A percentile compares a stretch with the other conserved stretches of the same genome.
Evolutionary conservation across 2,797 vertebrate species (phyloP).

Genomic region (Trematomus bernacchii): DNA sequence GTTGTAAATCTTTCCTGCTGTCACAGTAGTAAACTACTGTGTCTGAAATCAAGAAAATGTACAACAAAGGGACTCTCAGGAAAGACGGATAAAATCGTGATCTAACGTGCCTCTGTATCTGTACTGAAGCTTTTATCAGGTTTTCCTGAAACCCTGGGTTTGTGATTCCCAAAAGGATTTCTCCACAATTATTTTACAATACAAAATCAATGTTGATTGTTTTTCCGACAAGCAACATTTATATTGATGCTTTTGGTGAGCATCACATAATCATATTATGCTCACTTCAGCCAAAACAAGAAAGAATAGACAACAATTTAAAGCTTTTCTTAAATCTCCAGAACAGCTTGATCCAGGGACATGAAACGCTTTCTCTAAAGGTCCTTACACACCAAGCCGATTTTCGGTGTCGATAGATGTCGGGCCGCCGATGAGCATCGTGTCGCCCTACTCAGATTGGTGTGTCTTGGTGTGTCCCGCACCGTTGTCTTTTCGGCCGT

Average conservation of each 20-base stretch:
- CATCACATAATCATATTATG: neutral
- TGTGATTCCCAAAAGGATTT: neutral
- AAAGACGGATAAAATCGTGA: neutral
- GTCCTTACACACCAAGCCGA: no score
- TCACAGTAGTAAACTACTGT: neutral
- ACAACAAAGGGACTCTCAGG: neutral
- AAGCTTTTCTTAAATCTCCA: neutral
- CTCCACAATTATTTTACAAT: neutral
- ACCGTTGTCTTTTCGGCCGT: no score
- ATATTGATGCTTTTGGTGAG: neutral
- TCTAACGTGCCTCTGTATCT: neutral
- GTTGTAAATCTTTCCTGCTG: slow-evolving; percentile 16
- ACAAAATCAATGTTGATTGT: neutral
- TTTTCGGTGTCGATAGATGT: no score
- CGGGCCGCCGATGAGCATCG: no score
- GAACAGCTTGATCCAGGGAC: neutral
- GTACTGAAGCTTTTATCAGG: neutral
- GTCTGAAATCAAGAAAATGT: slow-evolving; percentile 8
- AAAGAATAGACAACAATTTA: neutral
- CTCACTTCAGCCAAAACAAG: neutral
- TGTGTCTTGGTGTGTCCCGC: no score
- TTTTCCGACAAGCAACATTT: neutral
- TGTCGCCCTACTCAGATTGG: no score
- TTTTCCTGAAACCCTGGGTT: neutral
- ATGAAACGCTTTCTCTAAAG: neutral